Evolutionary conservation across 2,797 vertebrate genomes (phyloP).

Genomic region (Pelodytes ibericus): DNA sequence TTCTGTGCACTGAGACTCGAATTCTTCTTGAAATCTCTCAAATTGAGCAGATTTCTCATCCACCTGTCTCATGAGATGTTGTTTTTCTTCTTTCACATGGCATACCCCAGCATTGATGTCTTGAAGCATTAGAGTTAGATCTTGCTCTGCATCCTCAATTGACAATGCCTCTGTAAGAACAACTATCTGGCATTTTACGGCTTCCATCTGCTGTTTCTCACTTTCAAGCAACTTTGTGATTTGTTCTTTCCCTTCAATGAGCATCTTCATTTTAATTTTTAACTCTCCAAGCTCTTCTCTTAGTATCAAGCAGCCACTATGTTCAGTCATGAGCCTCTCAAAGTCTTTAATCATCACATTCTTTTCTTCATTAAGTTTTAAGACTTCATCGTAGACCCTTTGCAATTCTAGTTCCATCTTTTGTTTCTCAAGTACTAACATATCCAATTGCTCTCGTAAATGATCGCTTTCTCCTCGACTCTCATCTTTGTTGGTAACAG

Average conservation of each 20-base stretch:
- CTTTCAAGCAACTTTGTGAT: conserved; percentile 65
- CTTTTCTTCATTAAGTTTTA: conserved; percentile 67
- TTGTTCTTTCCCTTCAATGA: conserved; percentile 65
- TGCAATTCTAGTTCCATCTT: conserved; percentile 64
- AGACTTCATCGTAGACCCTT: conserved; percentile 69
- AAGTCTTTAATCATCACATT: conserved; percentile 62
- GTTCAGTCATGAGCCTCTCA: conserved; percentile 61
- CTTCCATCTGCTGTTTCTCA: conserved; percentile 62
- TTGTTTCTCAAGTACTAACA: conserved; percentile 68
- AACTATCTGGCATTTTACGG: conserved; percentile 65
- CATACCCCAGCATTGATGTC: conserved; percentile 62
- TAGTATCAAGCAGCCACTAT: conserved; percentile 54
- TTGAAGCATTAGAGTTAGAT: conserved; percentile 65
- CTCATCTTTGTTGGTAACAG: conserved; percentile 65
- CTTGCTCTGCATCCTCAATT: conserved; percentile 56
- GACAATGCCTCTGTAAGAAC: conserved; percentile 33
- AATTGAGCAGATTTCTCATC: conserved; percentile 62
- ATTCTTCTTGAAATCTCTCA: conserved; percentile 73
- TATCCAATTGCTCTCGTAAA: conserved; percentile 71
- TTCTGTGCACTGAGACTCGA: conserved; percentile 70
- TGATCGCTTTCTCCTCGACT: conserved; percentile 63
- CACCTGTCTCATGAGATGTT: conserved; percentile 57
- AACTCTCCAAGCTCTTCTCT: conserved; percentile 67
- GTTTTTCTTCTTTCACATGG: conserved; percentile 70
- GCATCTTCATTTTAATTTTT: conserved; percentile 64